Conservation (phyloP, 2,797 vertebrate species). For the Liasis olivaceus region DNA sequence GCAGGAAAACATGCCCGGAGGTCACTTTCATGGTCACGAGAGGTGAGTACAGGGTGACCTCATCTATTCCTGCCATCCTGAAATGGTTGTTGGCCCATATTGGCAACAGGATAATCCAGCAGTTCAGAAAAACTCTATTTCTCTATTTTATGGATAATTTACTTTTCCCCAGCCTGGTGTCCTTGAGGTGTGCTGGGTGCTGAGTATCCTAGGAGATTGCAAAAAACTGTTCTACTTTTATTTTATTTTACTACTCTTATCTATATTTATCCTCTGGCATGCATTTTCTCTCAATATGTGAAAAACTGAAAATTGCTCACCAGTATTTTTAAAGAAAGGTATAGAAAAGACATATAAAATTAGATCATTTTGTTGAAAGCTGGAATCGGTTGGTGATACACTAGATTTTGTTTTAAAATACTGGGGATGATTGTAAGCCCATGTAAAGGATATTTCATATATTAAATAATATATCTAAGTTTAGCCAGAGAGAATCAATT, state of each 20-base stretch:
- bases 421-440: constrained; percentile 29
- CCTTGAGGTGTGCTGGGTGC: neutral
- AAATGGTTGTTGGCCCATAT: neutral
- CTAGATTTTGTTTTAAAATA: constrained; percentile 3
- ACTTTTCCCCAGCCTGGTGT: neutral
- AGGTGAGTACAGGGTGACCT: neutral
- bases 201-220: neutral
- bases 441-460: constrained; percentile 27
- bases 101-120: neutral
- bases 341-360: neutral
- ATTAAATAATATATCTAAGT: constrained; percentile 53
- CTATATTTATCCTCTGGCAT: neutral
- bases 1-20: neutral
- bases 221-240: neutral
- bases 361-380: neutral
- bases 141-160: neutral
- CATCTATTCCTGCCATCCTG: neutral
- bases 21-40: neutral
- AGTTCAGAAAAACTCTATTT: neutral
- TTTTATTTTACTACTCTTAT: neutral
- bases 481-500: constrained; percentile 45
- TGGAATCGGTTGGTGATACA: neutral
- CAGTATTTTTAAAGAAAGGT: neutral
- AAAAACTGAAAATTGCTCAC: neutral
- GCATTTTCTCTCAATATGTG: neutral